Conservation (phyloP, 2,113 vertebrate species). For the Sinocyclocheilus grahami region DNA sequence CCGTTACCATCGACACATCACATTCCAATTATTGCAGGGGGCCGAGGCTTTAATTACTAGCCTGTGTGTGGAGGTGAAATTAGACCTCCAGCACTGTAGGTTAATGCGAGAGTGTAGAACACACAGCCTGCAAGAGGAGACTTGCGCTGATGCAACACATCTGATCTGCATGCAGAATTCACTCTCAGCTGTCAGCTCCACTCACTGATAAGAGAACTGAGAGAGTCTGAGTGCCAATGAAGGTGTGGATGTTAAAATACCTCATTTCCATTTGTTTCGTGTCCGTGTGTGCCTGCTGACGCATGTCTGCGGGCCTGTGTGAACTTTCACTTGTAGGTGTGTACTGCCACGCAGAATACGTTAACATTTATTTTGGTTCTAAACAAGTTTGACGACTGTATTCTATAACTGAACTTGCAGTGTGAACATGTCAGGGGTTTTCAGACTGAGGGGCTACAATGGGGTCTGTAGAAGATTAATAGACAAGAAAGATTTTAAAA, state of each 20-base stretch:
- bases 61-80: slow-evolving; percentile 43
- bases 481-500: neutral
- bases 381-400: neutral
- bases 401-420: neutral
- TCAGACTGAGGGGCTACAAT: too few relatives aligned
- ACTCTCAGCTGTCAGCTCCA: slow-evolving; percentile 39
- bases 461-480: neutral
- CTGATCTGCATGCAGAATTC: slow-evolving; percentile 48
- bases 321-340: neutral
- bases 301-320: neutral
- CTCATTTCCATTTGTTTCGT: slow-evolving; percentile 38
- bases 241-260: slow-evolving; percentile 41
- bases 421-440: neutral
- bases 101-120: neutral
- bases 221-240: slow-evolving; percentile 22
- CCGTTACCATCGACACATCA: slow-evolving; percentile 38
- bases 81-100: slow-evolving; percentile 40
- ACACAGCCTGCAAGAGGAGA: slow-evolving; percentile 2
- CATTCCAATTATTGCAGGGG: neutral
- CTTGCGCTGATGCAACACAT: slow-evolving; percentile 26
- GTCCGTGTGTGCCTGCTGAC: neutral
- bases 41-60: slow-evolving; percentile 46
- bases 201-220: slow-evolving; percentile 36
- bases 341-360: neutral
- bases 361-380: neutral